phyloP scores from a whole-genome alignment of 1,140 invertebrate genomes.

The Diprion similis region DNA sequence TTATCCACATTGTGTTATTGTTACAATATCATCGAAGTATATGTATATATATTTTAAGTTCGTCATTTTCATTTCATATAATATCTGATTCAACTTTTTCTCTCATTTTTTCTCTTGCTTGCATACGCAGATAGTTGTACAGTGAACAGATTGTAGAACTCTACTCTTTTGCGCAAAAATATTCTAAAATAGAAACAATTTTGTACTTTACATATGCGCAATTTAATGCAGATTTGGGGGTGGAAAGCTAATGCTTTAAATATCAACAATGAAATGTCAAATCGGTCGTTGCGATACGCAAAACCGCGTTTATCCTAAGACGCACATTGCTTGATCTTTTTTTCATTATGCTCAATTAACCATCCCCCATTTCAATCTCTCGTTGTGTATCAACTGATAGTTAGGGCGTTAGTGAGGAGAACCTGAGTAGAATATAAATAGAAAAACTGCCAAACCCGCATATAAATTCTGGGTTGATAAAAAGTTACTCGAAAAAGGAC shows the following conservation, averaged over 20 bases:
- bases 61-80: neutral
- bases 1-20: neutral
- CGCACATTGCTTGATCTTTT: no score
- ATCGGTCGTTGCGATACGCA: neutral
- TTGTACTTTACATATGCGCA: constrained; percentile 47
- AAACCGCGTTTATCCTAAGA: no score
- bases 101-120: neutral
- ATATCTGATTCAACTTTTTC: constrained; percentile 9
- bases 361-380: neutral
- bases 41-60: neutral
- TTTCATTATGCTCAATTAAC: neutral
- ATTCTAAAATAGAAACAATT: constrained; percentile 40
- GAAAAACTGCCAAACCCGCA: neutral
- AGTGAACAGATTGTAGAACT: constrained; percentile 11
- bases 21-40: constrained; percentile 9
- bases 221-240: constrained; percentile 29
- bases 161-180: constrained; percentile 13
- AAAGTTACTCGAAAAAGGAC: no score
- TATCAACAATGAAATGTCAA: constrained; percentile 21
- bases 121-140: neutral
- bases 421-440: neutral
- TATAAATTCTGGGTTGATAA: neutral
- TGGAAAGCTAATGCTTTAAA: constrained; percentile 9
- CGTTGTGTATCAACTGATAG: neutral
- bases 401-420: neutral